These are phyloP conservation scores for Diaprepes abbreviatus DNA, from an alignment of 2,888 invertebrate genomes.

Conservation along the genomic window DNA sequence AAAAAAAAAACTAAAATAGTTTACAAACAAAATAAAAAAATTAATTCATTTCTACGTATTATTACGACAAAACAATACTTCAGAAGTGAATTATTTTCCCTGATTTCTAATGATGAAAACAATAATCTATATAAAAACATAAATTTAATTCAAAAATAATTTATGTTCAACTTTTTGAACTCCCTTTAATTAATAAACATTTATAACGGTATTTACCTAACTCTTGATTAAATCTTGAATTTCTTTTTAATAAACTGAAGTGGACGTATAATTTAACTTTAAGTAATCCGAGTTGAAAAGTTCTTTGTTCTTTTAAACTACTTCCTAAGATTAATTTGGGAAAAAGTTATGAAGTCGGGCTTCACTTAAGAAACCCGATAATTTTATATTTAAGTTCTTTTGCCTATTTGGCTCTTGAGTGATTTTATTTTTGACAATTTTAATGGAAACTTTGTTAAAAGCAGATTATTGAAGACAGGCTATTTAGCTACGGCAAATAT, in stretches of 20 bases:
- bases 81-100: background rate
- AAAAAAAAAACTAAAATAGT: no score
- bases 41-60: no score
- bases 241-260: conserved; percentile 12
- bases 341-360: conserved; percentile 11
- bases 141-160: background rate
- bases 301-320: conserved; percentile 25
- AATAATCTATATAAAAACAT: background rate
- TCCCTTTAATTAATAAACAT: background rate
- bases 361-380: conserved; percentile 2
- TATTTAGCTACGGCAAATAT: no score
- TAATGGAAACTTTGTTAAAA: no score
- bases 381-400: conserved; percentile 9
- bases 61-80: no score
- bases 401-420: conserved; percentile 1
- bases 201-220: background rate
- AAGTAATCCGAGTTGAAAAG: conserved; percentile 15
- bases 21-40: no score
- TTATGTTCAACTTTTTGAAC: no score
- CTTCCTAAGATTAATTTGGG: conserved; percentile 7
- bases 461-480: no score
- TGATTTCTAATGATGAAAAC: background rate
- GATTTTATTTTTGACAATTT: no score
- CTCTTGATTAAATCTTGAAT: conserved; percentile 8
- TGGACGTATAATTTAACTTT: conserved; percentile 20